Conservation (phyloP, 1,140 invertebrate species). For the Ostrea edulis region DNA sequence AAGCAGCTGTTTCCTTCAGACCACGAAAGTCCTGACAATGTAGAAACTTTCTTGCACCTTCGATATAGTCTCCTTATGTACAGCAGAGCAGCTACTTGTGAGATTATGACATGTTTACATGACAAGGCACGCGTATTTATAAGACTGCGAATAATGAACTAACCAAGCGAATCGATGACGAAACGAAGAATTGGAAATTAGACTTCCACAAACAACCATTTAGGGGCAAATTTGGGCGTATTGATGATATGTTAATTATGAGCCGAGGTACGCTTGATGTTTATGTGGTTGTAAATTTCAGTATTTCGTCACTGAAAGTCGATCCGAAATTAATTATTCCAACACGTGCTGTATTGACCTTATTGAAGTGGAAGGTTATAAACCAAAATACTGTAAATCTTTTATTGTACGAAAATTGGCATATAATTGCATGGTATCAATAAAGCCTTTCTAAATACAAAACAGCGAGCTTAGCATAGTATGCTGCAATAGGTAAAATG, state of each 20-base stretch:
- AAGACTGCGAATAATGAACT: not conserved
- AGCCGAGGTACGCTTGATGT: not conserved
- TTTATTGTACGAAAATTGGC: no score
- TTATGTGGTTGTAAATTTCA: not conserved
- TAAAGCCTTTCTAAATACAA: no score
- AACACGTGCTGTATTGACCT: not conserved
- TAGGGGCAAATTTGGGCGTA: not conserved
- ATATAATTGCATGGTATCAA: no score
- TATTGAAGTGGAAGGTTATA: not conserved
- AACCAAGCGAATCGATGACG: constrained; percentile 23
- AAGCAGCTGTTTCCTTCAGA: no score
- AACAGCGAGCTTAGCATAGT: no score
- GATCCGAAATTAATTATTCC: not conserved
- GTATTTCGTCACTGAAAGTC: not conserved
- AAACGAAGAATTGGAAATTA: not conserved
- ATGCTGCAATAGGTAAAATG: no score
- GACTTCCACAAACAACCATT: not conserved
- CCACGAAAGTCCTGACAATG: not conserved
- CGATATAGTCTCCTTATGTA: not conserved
- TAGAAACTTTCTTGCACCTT: not conserved
- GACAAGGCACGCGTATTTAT: not conserved
- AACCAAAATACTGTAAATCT: no score
- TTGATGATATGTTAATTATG: constrained; percentile 23
- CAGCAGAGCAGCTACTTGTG: not conserved
- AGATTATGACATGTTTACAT: constrained; percentile 27